phyloP scores from a whole-genome alignment of 2,113 vertebrate genomes.

The Platichthys stellatus region DNA sequence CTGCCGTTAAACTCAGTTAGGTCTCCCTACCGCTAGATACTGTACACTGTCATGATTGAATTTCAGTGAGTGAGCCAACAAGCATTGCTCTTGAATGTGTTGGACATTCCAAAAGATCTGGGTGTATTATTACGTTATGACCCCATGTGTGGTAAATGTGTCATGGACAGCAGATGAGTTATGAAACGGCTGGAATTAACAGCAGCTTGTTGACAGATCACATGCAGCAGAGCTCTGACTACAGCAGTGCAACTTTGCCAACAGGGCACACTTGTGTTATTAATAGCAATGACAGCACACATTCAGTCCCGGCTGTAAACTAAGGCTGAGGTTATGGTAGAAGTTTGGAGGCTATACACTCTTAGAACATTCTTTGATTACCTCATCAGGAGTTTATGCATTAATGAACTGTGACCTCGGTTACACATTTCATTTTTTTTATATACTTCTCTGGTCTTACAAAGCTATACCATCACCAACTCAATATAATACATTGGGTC shows the following conservation, averaged over 20 bases:
- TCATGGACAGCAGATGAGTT: background rate
- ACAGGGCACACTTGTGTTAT: slow-evolving; percentile 42
- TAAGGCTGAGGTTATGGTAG: background rate
- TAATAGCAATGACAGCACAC: slow-evolving; percentile 43
- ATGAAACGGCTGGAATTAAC: background rate
- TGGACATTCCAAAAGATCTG: background rate
- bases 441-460: too few species aligned
- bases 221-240: slow-evolving; percentile 1
- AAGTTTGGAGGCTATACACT: background rate
- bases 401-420: background rate
- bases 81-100: background rate
- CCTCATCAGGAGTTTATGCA: background rate
- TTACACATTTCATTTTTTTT: too few species aligned
- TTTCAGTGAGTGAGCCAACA: background rate
- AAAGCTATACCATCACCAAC: too few species aligned
- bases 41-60: background rate
- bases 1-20: background rate
- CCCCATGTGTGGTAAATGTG: background rate
- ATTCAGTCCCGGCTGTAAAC: background rate
- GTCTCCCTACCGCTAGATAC: background rate
- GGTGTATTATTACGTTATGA: background rate
- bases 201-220: slow-evolving; percentile 17
- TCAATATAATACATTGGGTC: too few species aligned
- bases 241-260: slow-evolving; percentile 6
- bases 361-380: slow-evolving; percentile 5